These are phyloP conservation scores for Dendrocincla fuliginosa DNA, from an alignment of 2,797 vertebrate species.

Conservation along the genomic window DNA sequence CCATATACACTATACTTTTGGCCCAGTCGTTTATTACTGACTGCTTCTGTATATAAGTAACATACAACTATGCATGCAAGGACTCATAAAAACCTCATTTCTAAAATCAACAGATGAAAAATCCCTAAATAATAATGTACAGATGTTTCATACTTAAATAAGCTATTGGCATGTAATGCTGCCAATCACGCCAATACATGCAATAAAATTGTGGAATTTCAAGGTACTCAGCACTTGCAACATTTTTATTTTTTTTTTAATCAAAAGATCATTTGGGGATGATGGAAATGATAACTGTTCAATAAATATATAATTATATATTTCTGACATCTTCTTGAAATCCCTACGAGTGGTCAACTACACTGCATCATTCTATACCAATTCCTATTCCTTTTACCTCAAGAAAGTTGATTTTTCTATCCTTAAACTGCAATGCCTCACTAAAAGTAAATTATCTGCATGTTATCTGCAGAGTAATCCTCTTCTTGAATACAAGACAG, in stretches of 20 bases:
- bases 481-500: constrained; percentile 30
- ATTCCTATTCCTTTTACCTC: neutral
- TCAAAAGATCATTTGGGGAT: neutral
- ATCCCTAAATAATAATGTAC: constrained; percentile 79
- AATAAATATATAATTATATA: constrained; percentile 1
- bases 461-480: constrained; percentile 35
- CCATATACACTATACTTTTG: constrained; percentile 9
- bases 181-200: constrained; percentile 59
- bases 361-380: neutral
- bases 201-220: constrained; percentile 64
- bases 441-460: constrained; percentile 8
- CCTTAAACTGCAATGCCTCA: constrained; percentile 20
- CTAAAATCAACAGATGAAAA: constrained; percentile 77
- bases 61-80: constrained; percentile 66
- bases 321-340: neutral
- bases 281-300: constrained; percentile 9
- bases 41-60: constrained; percentile 42
- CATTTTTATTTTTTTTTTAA: constrained; percentile 4
- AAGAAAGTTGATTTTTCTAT: constrained; percentile 28
- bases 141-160: constrained; percentile 81
- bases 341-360: neutral
- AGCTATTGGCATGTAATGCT: constrained; percentile 70
- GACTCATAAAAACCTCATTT: constrained; percentile 74
- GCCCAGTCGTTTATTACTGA: constrained; percentile 56
- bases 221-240: constrained; percentile 56